These are phyloP conservation scores for Chironex yamaguchii DNA, from an alignment of 30 jellyfish, hydroid and myxozoan genomes.

Conservation along the genomic window DNA sequence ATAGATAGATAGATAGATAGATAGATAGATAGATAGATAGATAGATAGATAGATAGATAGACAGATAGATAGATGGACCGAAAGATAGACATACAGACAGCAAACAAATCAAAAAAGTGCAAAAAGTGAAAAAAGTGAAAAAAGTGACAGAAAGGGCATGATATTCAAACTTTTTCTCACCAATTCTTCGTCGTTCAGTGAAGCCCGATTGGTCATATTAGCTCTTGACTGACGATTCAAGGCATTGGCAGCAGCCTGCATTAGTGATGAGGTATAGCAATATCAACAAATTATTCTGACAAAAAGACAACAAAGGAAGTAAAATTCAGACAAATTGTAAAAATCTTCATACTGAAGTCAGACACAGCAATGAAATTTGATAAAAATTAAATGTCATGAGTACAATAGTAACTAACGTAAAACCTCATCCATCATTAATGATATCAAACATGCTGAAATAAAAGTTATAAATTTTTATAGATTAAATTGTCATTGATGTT, in stretches of 20 bases:
- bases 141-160: not conserved
- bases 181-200: constrained; percentile 94
- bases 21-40: too few relatives aligned
- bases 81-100: not conserved
- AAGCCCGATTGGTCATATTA: constrained; percentile 83
- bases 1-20: too few relatives aligned
- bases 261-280: not conserved
- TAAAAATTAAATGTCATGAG: too few relatives aligned
- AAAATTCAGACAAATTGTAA: not conserved
- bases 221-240: constrained; percentile 95
- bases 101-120: not conserved
- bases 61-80: not conserved
- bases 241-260: constrained; percentile 85
- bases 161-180: constrained; percentile 27
- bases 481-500: too few relatives aligned
- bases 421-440: too few relatives aligned
- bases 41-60: too few relatives aligned
- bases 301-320: not conserved
- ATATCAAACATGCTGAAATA: too few relatives aligned
- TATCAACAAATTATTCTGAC: too few relatives aligned
- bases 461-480: too few relatives aligned
- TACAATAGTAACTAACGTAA: too few relatives aligned
- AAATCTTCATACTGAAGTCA: not conserved
- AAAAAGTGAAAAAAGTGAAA: not conserved
- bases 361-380: not conserved